phyloP scores from a whole-genome alignment of 1,140 invertebrate species.

The Metaphire vulgaris region DNA sequence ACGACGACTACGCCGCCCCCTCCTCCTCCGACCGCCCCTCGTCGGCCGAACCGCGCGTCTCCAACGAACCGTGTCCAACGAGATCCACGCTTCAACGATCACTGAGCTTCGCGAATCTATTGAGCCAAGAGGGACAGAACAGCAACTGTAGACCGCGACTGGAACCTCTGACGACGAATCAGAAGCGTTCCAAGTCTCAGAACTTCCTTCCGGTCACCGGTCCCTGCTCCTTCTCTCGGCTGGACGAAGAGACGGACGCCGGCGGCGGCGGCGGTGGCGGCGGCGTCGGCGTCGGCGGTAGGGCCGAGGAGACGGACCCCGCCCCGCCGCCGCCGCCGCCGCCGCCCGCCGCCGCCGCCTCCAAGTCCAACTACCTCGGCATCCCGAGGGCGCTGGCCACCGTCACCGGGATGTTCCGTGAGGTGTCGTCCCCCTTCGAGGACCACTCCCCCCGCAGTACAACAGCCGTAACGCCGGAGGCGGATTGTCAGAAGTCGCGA shows the following conservation, averaged over 20 bases:
- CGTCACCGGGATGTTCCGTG: not conserved
- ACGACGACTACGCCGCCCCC: not conserved
- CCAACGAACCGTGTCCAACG: not conserved
- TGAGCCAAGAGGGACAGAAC: not conserved
- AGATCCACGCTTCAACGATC: not conserved
- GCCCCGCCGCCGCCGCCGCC: too few species aligned
- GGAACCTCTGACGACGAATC: not conserved
- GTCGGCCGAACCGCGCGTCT: not conserved
- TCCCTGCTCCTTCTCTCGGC: not conserved
- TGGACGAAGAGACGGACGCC: not conserved
- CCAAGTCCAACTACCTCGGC: not conserved
- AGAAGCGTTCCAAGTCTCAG: not conserved
- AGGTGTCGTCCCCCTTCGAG: not conserved
- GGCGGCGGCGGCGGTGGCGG: too few species aligned
- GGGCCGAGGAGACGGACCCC: too few species aligned
- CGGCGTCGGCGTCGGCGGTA: too few species aligned
- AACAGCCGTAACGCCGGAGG: not conserved
- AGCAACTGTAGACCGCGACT: not conserved
- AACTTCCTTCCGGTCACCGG: not conserved
- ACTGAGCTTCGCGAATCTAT: not conserved
- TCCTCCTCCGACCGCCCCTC: not conserved
- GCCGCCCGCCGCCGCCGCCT: too few species aligned
- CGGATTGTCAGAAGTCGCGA: conserved; percentile 26
- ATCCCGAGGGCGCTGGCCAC: not conserved
- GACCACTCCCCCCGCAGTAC: not conserved